A percentile compares a stretch with the other conserved stretches of the same genome.
phyloP scores from a whole-genome alignment of 2,888 invertebrate species.

The Orchesella flavescens region DNA sequence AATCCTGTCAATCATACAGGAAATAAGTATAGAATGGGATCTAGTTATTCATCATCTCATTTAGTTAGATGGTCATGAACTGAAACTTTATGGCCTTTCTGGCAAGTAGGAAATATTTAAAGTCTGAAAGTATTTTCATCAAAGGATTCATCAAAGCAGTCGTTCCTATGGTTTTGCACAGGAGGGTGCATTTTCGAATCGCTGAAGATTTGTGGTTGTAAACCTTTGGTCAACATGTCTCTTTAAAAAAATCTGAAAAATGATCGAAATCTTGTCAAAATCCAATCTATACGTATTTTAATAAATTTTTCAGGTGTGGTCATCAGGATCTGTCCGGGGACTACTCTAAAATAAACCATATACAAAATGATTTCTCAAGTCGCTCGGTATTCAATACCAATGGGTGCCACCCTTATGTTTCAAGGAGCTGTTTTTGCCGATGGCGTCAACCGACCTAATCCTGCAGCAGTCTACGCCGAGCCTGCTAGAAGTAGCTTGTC shows the following conservation, averaged over 20 bases:
- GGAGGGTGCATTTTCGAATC: neutral
- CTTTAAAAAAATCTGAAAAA: too few species aligned
- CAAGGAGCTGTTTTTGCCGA: conserved; percentile 60
- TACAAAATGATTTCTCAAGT: conserved; percentile 54
- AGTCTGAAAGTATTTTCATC: neutral
- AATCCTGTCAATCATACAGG: neutral
- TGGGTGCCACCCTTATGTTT: conserved; percentile 57
- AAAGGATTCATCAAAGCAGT: neutral
- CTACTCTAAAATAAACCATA: neutral
- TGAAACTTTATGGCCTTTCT: too few species aligned
- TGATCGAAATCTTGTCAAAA: conserved; percentile 1
- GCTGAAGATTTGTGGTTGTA: neutral
- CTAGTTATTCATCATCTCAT: neutral
- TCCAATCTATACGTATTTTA: neutral
- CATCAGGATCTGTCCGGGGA: neutral
- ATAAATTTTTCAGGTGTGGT: conserved; percentile 10
- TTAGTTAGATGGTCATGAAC: too few species aligned
- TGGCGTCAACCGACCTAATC: conserved; percentile 29
- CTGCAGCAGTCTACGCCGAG: conserved; percentile 61
- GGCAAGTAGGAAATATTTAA: too few species aligned
- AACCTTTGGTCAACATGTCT: neutral
- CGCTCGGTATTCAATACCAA: conserved; percentile 58
- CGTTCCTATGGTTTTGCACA: conserved; percentile 25
- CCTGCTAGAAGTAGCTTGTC: neutral
- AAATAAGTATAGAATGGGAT: neutral